Evolutionary conservation across 2,113 vertebrate species (phyloP).

Genomic region (Alectura lathami): DNA sequence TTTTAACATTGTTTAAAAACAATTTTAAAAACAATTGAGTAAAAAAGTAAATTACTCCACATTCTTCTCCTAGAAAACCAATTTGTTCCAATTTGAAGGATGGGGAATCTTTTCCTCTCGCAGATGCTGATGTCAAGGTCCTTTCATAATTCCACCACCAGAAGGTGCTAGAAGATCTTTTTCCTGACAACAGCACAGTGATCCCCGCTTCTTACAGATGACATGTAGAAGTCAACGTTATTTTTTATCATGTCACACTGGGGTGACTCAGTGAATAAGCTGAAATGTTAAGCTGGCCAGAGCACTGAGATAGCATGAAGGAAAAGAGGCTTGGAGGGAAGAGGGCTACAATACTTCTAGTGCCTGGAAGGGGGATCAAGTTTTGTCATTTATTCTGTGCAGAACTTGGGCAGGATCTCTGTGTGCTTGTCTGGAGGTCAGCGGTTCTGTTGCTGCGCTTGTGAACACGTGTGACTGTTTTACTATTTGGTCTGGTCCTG

Average conservation of each 20-base stretch:
- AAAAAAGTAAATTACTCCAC: not conserved
- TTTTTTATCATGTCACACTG: not conserved
- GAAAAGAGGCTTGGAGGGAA: not conserved
- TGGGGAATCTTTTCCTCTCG: not conserved
- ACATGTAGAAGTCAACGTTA: not conserved
- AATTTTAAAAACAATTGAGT: too few species aligned
- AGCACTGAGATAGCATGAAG: not conserved
- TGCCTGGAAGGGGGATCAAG: too few species aligned
- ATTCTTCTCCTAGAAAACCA: not conserved
- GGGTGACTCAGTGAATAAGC: not conserved
- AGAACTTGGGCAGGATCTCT: not conserved
- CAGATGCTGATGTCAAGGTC: not conserved
- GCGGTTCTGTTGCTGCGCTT: rapidly evolving
- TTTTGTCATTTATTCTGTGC: not conserved
- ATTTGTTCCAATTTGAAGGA: not conserved
- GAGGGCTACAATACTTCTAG: not conserved
- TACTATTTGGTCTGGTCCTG: not conserved
- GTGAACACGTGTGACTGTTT: not conserved
- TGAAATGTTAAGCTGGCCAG: not conserved
- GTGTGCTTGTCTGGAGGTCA: not conserved
- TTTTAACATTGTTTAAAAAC: too few species aligned
- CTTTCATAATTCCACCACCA: not conserved
- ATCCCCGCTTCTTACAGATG: not conserved
- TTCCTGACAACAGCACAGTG: not conserved
- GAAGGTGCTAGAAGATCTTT: not conserved